phyloP scores from a whole-genome alignment of 2,888 invertebrate genomes.

The Auanema sp. region DNA sequence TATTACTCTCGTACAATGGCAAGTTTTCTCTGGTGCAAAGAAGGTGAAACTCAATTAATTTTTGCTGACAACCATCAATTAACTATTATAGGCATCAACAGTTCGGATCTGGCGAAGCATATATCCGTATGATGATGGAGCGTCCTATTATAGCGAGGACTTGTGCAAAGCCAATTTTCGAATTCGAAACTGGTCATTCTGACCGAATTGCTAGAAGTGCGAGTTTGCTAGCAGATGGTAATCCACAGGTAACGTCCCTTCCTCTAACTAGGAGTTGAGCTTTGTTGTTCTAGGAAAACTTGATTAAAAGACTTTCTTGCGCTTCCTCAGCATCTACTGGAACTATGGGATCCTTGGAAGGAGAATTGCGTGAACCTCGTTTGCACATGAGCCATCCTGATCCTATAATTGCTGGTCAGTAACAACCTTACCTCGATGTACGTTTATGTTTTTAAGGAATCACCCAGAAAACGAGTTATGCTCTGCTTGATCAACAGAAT shows the following conservation, averaged over 20 bases:
- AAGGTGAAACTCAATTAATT: slow-evolving; percentile 11
- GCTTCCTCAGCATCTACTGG: slow-evolving; percentile 19
- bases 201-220: slow-evolving; percentile 19
- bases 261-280: background rate
- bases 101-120: slow-evolving; percentile 20
- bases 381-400: slow-evolving; percentile 18
- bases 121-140: slow-evolving; percentile 14
- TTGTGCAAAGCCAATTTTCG: slow-evolving; percentile 12
- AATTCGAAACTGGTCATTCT: slow-evolving; percentile 9
- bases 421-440: background rate
- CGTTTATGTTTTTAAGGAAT: slow-evolving; percentile 15
- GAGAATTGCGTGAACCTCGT: slow-evolving; percentile 16
- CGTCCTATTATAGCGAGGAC: slow-evolving; percentile 14
- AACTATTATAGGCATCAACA: slow-evolving; percentile 17
- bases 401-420: slow-evolving; percentile 15
- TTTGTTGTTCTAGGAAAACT: background rate
- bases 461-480: slow-evolving; percentile 12
- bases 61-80: slow-evolving; percentile 1
- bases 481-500: slow-evolving; percentile 17
- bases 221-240: slow-evolving; percentile 14
- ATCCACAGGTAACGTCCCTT: background rate
- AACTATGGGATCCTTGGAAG: slow-evolving; percentile 20
- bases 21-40: slow-evolving; percentile 18
- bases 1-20: slow-evolving; percentile 16
- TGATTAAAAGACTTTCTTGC: slow-evolving; percentile 13